These are phyloP conservation scores for Artemisiospiza belli DNA, from an alignment of 2,113 vertebrate genomes.

Conservation along the genomic window DNA sequence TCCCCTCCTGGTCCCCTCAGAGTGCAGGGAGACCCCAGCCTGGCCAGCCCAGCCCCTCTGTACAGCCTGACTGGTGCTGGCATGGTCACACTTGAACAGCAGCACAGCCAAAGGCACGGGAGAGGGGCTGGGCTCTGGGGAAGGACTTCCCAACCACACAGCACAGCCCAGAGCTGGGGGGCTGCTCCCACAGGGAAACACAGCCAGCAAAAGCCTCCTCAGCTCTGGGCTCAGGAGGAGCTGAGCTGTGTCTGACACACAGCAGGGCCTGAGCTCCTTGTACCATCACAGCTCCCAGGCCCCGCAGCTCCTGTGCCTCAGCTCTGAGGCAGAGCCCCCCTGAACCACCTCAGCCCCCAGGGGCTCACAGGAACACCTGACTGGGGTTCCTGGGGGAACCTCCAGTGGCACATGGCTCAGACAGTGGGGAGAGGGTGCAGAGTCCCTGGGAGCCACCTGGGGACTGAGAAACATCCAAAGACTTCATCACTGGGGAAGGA, in stretches of 20 bases:
- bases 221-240: background rate
- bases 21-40: too few relatives aligned
- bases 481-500: background rate
- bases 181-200: background rate
- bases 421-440: fast-evolving
- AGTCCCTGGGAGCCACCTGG: background rate
- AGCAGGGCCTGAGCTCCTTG: background rate
- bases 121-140: background rate
- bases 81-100: fast-evolving
- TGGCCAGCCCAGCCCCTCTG: background rate
- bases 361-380: background rate
- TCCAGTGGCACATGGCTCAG: fast-evolving
- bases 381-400: background rate
- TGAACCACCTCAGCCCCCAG: background rate
- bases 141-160: background rate
- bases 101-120: background rate
- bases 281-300: fast-evolving
- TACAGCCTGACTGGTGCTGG: fast-evolving
- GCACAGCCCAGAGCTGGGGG: fast-evolving
- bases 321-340: background rate
- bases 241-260: background rate
- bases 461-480: background rate
- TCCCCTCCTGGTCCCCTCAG: background rate
- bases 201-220: background rate
- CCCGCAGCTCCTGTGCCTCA: fast-evolving